phyloP scores from a whole-genome alignment of 2,113 vertebrate genomes.

The Dryoscopus gambensis region DNA sequence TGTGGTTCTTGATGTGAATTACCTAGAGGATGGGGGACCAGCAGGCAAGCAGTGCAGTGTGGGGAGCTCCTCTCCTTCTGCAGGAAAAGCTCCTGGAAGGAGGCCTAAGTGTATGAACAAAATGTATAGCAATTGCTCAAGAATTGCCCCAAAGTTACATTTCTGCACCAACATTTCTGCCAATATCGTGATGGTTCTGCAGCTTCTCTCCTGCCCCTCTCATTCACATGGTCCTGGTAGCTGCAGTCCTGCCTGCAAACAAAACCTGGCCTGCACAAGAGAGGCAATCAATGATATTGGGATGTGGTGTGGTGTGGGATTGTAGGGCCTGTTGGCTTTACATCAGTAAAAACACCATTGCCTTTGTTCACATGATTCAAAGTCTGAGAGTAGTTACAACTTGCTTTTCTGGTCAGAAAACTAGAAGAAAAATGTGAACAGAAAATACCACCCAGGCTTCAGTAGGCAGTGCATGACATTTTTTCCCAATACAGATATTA shows the following conservation, averaged over 20 bases:
- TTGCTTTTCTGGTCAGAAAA: not conserved
- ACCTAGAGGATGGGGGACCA: fast-evolving
- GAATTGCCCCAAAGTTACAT: not conserved
- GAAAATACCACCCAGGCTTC: not conserved
- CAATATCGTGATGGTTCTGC: not conserved
- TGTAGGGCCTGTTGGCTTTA: not conserved
- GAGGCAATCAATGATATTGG: not conserved
- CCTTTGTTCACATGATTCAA: not conserved
- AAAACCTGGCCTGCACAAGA: not conserved
- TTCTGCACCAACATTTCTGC: not conserved
- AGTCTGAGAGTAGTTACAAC: not conserved
- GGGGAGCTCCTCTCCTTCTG: not conserved
- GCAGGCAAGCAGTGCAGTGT: not conserved
- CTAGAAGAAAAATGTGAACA: not conserved
- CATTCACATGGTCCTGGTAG: not conserved
- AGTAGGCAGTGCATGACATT: fast-evolving
- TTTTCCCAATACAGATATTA: not conserved
- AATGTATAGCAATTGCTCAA: not conserved
- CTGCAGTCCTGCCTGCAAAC: not conserved
- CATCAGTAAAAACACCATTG: not conserved
- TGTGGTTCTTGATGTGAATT: fast-evolving
- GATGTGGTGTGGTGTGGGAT: no score
- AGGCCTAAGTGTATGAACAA: not conserved
- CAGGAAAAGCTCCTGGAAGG: not conserved
- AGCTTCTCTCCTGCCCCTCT: not conserved